Conservation (phyloP, 2,797 vertebrate species). For the Arctocebus calabarensis region DNA sequence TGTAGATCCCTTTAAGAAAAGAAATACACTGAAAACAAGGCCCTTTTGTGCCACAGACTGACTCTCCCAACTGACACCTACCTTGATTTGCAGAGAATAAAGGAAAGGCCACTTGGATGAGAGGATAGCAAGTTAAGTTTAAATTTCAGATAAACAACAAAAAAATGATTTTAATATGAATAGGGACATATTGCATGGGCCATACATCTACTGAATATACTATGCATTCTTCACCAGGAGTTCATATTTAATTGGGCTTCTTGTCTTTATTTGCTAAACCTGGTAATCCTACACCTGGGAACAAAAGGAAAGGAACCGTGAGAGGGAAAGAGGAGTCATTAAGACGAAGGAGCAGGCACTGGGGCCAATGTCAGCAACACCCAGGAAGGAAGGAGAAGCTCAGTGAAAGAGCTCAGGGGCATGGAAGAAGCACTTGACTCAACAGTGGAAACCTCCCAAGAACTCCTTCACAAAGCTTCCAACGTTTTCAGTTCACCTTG, state of each 20-base stretch:
- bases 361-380: accelerated
- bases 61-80: background rate
- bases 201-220: background rate
- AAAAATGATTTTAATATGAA: background rate
- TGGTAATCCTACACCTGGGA: background rate
- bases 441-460: background rate
- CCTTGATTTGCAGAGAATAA: background rate
- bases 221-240: background rate
- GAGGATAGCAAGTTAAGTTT: background rate
- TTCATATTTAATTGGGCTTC: background rate
- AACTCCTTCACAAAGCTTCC: background rate
- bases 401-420: background rate
- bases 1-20: constrained; percentile 43
- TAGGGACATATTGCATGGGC: background rate
- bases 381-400: background rate
- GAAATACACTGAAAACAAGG: background rate
- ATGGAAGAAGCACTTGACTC: background rate
- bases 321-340: background rate
- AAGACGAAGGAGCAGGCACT: background rate
- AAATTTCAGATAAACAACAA: background rate
- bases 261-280: background rate
- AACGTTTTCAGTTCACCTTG: background rate
- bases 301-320: background rate
- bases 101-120: background rate
- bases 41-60: background rate